Evolutionary conservation across 2,797 vertebrate genomes (phyloP).

Genomic region (Toxotes lorentzi): DNA sequence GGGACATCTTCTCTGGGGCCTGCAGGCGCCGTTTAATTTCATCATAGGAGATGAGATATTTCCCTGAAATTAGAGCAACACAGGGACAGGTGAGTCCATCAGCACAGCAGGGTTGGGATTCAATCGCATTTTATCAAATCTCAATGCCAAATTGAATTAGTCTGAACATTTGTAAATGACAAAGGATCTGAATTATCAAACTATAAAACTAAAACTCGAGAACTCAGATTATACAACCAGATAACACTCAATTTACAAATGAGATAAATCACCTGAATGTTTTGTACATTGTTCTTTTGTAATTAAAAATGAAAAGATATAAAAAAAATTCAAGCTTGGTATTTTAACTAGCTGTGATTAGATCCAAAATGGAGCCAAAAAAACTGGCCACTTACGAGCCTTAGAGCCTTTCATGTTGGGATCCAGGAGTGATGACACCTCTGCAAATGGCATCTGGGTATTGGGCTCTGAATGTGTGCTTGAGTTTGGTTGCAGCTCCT

Average conservation of each 20-base stretch:
- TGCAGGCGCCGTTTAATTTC: constrained; percentile 87
- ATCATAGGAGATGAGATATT: constrained; percentile 85
- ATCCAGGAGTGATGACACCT: constrained; percentile 87
- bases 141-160: background rate
- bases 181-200: background rate
- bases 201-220: background rate
- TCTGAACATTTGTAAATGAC: background rate
- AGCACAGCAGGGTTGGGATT: background rate
- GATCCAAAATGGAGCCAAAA: background rate
- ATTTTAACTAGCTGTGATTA: background rate
- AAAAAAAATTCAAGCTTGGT: background rate
- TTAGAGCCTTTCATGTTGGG: constrained; percentile 90
- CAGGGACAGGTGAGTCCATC: background rate
- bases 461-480: constrained; percentile 33
- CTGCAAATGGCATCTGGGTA: constrained; percentile 84
- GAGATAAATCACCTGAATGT: background rate
- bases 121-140: background rate
- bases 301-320: background rate
- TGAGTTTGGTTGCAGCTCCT: constrained; percentile 36
- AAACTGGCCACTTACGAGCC: constrained; percentile 79
- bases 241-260: background rate
- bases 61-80: constrained; percentile 61
- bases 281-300: background rate
- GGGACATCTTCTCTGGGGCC: constrained; percentile 88
- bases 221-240: background rate